Percentiles rank a stretch among this genome's conserved stretches.
Evolutionary conservation across 2,797 vertebrate species (phyloP).

Genomic region (Rhinatrema bivittatum): DNA sequence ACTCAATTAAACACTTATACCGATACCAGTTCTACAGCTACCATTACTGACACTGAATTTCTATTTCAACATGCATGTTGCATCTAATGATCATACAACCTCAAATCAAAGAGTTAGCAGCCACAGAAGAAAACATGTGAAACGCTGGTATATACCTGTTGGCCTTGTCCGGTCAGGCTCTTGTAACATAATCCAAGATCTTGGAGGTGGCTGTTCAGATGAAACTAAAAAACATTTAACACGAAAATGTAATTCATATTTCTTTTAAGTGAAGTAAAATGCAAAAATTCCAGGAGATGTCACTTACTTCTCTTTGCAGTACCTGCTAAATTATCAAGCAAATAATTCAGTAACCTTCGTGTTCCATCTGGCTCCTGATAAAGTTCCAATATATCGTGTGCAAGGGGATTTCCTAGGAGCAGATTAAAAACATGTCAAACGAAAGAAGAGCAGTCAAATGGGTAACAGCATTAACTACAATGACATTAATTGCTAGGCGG

Average conservation of each 20-base stretch:
- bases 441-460: too few species aligned
- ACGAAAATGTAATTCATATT: slow-evolving; percentile 32
- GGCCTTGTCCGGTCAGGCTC: slow-evolving; percentile 86
- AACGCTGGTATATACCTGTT: slow-evolving; percentile 61
- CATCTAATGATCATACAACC: too few species aligned
- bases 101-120: too few species aligned
- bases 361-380: slow-evolving; percentile 97
- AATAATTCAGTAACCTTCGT: slow-evolving; percentile 91
- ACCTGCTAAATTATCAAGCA: slow-evolving; percentile 98
- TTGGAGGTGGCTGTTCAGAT: slow-evolving; percentile 87
- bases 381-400: slow-evolving; percentile 96
- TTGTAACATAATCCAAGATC: slow-evolving; percentile 92
- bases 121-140: too few species aligned
- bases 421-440: too few species aligned
- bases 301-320: slow-evolving; percentile 95
- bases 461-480: too few species aligned
- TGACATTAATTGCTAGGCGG: too few species aligned
- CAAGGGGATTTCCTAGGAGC: slow-evolving; percentile 90
- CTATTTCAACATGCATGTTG: too few species aligned
- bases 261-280: slow-evolving; percentile 21
- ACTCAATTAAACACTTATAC: too few species aligned
- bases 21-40: too few species aligned
- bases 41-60: too few species aligned
- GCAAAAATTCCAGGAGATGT: slow-evolving; percentile 30
- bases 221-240: slow-evolving; percentile 62